Evolutionary conservation across 1,140 invertebrate species (phyloP).

Genomic region (Cotesia chilonis): DNA sequence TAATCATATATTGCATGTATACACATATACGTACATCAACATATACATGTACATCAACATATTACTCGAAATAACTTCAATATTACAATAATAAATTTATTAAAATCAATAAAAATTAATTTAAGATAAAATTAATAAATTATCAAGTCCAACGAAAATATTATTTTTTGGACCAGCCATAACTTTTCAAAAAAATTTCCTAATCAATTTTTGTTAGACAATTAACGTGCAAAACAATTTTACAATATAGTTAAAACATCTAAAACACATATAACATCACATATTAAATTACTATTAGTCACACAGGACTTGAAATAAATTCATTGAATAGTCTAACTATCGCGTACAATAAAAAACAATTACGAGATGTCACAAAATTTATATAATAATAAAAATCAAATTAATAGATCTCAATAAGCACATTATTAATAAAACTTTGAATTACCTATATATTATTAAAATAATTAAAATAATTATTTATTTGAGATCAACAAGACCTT

Average conservation of each 20-base stretch:
- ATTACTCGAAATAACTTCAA: too few relatives aligned
- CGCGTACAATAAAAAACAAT: too few relatives aligned
- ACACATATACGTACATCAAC: too few relatives aligned
- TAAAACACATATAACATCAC: background rate
- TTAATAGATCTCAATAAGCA: too few relatives aligned
- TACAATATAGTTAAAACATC: background rate
- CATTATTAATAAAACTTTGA: too few relatives aligned
- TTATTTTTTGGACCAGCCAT: conserved; percentile 12
- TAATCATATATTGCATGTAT: background rate
- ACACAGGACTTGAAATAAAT: background rate
- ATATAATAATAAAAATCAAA: too few relatives aligned
- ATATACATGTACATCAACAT: too few relatives aligned
- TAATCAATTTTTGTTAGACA: background rate
- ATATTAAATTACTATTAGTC: background rate
- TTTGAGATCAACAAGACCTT: conserved; percentile 5
- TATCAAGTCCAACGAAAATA: background rate
- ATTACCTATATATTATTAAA: background rate
- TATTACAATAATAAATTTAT: background rate
- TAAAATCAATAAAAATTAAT: conserved; percentile 3
- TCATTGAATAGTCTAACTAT: background rate
- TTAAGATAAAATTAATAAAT: conserved; percentile 8
- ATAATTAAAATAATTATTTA: background rate
- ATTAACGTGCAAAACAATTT: conserved; percentile 1
- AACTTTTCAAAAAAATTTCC: background rate
- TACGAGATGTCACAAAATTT: too few relatives aligned